Evolutionary conservation across 2,888 invertebrate species (phyloP).

Genomic region (Luperina testacea): DNA sequence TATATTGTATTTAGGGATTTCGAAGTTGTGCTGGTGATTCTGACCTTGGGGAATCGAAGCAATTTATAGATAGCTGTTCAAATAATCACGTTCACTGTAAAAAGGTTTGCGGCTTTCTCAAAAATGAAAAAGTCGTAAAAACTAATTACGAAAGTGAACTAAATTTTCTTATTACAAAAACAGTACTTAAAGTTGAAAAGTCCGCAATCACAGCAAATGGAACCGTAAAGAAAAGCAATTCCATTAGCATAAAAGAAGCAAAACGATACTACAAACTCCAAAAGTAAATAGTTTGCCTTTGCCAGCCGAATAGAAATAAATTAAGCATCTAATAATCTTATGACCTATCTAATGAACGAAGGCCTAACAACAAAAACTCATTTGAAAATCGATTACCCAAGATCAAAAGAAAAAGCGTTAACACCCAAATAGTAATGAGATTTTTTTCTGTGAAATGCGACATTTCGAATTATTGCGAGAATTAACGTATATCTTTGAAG

Average conservation of each 20-base stretch:
- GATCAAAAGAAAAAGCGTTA: conserved; percentile 54
- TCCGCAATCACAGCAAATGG: background rate
- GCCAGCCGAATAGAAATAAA: background rate
- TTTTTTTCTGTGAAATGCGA: conserved; percentile 40
- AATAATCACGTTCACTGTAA: background rate
- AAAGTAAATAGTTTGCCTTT: background rate
- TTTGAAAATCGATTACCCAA: conserved; percentile 51
- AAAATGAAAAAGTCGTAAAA: background rate
- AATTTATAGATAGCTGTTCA: background rate
- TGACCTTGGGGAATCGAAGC: background rate
- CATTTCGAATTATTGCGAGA: conserved; percentile 43
- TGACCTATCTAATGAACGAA: conserved; percentile 12
- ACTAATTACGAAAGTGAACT: background rate
- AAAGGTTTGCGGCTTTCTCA: background rate
- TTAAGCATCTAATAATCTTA: background rate
- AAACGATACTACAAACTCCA: background rate
- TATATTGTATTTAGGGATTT: conserved; percentile 58
- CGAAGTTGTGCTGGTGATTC: conserved; percentile 45
- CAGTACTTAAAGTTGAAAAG: background rate
- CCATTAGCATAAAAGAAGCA: background rate
- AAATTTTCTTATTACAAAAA: background rate
- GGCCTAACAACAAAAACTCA: conserved; percentile 30
- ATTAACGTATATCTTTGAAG: conserved; percentile 39
- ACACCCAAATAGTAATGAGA: conserved; percentile 48
- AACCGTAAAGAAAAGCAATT: background rate